phyloP scores from a whole-genome alignment of 1,140 invertebrate genomes.

The Phortica variegata region DNA sequence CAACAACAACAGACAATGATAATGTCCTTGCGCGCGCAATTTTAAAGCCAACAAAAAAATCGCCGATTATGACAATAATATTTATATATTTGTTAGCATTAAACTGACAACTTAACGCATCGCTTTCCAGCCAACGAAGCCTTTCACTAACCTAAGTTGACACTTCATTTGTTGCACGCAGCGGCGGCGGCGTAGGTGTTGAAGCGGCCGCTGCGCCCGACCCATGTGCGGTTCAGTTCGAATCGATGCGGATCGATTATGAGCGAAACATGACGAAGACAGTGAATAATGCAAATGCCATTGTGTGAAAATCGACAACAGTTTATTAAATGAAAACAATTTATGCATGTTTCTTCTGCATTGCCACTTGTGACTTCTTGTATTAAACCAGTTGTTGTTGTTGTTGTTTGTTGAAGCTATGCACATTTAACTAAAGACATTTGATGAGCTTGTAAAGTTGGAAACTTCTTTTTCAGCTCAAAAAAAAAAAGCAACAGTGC shows the following conservation, averaged over 20 bases:
- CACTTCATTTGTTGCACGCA: conserved; percentile 37
- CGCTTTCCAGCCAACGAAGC: conserved; percentile 1
- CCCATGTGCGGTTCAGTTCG: conserved; percentile 40
- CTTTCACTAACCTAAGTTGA: conserved; percentile 47
- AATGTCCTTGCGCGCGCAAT: conserved; percentile 25
- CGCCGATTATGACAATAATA: neutral
- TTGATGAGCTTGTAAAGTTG: neutral
- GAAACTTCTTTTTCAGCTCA: neutral
- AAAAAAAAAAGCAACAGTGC: neutral
- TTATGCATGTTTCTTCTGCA: neutral
- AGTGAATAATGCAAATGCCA: conserved; percentile 47
- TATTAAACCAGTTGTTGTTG: neutral
- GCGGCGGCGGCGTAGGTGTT: conserved; percentile 1
- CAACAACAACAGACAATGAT: too few species aligned
- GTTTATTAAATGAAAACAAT: conserved; percentile 34
- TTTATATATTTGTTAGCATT: conserved; percentile 42
- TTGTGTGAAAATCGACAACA: conserved; percentile 30
- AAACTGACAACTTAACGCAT: conserved; percentile 15
- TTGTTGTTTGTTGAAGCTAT: too few species aligned
- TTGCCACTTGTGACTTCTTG: neutral
- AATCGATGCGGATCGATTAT: conserved; percentile 17
- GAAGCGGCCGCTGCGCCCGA: too few species aligned
- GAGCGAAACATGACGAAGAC: conserved; percentile 2
- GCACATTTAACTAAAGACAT: too few species aligned
- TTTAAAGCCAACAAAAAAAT: neutral